Evolutionary conservation across 2,113 vertebrate species (phyloP), one percentile per base, ranked within the genome.

Genomic region (Amazona vittata): DNA sequence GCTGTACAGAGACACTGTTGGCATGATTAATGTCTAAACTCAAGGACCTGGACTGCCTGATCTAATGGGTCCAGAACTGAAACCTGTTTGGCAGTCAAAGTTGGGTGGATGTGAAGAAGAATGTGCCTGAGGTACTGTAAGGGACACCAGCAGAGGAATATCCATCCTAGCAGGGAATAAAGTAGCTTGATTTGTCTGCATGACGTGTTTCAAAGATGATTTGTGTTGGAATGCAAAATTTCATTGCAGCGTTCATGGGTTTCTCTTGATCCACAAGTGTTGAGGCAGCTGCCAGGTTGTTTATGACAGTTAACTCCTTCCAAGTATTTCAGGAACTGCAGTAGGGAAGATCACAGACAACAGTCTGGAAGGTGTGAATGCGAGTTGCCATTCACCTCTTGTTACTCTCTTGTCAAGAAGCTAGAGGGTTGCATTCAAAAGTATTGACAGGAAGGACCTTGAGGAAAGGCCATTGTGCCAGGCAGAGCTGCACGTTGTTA

Each of bases 181-280:
- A 8, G 4, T 0, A 3, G 2, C 37, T 31, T 77, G 41, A 11
- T 31, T 28, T 28, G 44, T 31, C 24, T 39, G 31, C 0, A 0
- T 31, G n/a, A 59, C 11, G 11, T 11, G 7, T n/a, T 65, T 35
- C 3, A 4, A 33, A 76, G 39, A 43, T 65, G 39, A 43, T 62
- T 21, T 69, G 9, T 0, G 0, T 22, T 74, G 71, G 5, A 46
- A 29, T 10, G 6, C 10, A 28, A 5, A 35, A 43, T 21, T 63
- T 69, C 26, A 13, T 64, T 71, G 41, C 8, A 2, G 20, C 43
- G 12, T 33, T 59, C 24, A 7, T 41, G 55, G 5, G 17, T 37
- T 87, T 78, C 25, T 39, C 22, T 77, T 14, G 41, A 47, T 59
- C 76, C 53, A 44, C n/a, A 75, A 78, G 37, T 49, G 33, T 71